A percentile compares a stretch with the other conserved stretches of the same genome.
Conservation (phyloP, 2,888 invertebrate genomes). For the Morpho helenor region DNA sequence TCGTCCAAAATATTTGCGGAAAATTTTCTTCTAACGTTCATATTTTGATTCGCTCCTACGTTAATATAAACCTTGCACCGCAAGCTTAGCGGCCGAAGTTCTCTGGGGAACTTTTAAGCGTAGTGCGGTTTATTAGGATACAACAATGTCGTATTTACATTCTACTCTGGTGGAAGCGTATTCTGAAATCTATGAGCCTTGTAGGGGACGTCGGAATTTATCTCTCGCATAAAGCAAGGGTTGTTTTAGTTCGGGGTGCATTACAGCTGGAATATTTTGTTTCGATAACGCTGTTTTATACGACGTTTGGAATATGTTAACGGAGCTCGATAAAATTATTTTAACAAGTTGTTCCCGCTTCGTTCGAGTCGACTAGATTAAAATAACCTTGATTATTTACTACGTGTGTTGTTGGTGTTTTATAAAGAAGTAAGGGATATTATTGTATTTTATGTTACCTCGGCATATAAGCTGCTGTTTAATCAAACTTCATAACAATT, state of each 20-base stretch:
- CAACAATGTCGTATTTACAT: constrained; percentile 29
- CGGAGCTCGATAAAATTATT: not conserved
- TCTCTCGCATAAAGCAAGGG: constrained; percentile 14
- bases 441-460: too few species aligned
- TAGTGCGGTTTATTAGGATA: constrained; percentile 18
- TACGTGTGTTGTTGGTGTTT: too few species aligned
- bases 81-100: constrained; percentile 3
- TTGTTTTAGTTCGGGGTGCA: constrained; percentile 11
- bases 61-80: constrained; percentile 7
- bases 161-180: constrained; percentile 24
- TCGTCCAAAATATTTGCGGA: constrained; percentile 32
- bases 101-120: constrained; percentile 1
- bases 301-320: constrained; percentile 1
- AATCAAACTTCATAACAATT: too few species aligned
- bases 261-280: constrained; percentile 3
- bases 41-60: constrained; percentile 4
- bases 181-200: constrained; percentile 23
- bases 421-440: too few species aligned
- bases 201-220: constrained; percentile 19
- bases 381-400: too few species aligned
- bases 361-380: too few species aligned
- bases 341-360: not conserved
- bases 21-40: constrained; percentile 28
- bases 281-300: constrained; percentile 8
- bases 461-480: too few species aligned